Evolutionary conservation across 2,797 vertebrate species (phyloP).

Genomic region (Petrocephalus schoutedeni): DNA sequence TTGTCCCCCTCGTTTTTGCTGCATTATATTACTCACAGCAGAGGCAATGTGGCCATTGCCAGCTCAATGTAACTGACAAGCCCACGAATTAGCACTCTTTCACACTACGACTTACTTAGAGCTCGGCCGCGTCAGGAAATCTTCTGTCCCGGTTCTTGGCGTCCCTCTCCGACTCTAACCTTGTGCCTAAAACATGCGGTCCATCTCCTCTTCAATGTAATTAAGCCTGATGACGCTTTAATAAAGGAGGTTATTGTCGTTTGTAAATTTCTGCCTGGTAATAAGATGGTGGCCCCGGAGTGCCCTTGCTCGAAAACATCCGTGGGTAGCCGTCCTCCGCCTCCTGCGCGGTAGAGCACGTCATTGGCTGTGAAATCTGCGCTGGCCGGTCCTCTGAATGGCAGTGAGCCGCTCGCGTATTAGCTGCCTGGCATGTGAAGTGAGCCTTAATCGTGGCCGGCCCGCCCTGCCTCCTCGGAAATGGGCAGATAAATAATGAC

Average conservation of each 20-base stretch:
- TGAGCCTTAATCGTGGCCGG: slow-evolving; percentile 42
- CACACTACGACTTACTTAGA: background rate
- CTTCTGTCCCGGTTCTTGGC: background rate
- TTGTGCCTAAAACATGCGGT: background rate
- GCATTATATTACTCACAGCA: background rate
- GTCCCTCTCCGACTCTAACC: background rate
- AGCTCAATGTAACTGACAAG: background rate
- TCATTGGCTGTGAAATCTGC: slow-evolving; percentile 32
- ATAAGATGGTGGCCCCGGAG: slow-evolving; percentile 65
- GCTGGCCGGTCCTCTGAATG: slow-evolving; percentile 26
- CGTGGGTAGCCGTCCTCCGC: slow-evolving; percentile 28
- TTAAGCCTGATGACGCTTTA: slow-evolving; percentile 64
- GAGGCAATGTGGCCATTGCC: background rate
- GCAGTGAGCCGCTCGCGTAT: slow-evolving; percentile 41
- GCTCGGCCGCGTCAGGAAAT: background rate
- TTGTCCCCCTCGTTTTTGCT: background rate
- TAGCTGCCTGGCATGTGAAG: slow-evolving; percentile 48
- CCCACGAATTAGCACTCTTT: background rate
- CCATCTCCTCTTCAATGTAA: slow-evolving; percentile 39
- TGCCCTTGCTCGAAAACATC: slow-evolving; percentile 59
- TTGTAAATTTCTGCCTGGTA: slow-evolving; percentile 47
- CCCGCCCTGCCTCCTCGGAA: slow-evolving; percentile 48
- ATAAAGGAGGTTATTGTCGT: slow-evolving; percentile 64
- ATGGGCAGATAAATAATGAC: slow-evolving; percentile 56
- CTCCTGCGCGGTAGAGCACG: slow-evolving; percentile 18